These are phyloP conservation scores for Eretmochelys imbricata DNA, from an alignment of 2,113 vertebrate genomes.

Conservation along the genomic window DNA sequence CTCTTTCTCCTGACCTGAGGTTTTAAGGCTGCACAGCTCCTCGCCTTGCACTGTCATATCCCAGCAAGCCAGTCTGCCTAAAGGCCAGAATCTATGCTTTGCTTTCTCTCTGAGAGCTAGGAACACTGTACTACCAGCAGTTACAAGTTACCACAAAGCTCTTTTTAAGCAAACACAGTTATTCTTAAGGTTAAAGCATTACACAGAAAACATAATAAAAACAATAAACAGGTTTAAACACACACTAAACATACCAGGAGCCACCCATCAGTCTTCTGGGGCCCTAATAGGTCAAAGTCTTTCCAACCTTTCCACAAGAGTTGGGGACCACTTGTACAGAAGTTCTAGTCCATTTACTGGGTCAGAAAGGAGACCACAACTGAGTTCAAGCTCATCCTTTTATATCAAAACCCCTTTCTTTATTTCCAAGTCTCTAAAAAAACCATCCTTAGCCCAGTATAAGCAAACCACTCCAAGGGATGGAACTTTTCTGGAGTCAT, in stretches of 20 bases:
- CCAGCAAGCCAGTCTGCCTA: neutral
- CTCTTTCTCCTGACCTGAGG: neutral
- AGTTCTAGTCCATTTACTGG: neutral
- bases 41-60: neutral
- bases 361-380: neutral
- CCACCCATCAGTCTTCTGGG: no score
- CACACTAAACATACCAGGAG: neutral
- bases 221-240: neutral
- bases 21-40: neutral
- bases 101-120: neutral
- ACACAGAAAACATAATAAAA: neutral
- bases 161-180: neutral
- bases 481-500: neutral
- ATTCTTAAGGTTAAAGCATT: neutral
- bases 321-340: neutral
- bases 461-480: neutral
- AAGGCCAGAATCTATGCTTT: neutral
- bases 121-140: neutral
- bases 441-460: neutral
- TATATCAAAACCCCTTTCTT: neutral
- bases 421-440: neutral
- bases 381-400: neutral
- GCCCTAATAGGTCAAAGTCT: neutral
- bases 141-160: neutral
- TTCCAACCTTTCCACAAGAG: neutral